Evolutionary conservation across 2,113 vertebrate species (phyloP), one percentile per base, ranked within the genome.

Genomic region (Mesocricetus auratus): DNA sequence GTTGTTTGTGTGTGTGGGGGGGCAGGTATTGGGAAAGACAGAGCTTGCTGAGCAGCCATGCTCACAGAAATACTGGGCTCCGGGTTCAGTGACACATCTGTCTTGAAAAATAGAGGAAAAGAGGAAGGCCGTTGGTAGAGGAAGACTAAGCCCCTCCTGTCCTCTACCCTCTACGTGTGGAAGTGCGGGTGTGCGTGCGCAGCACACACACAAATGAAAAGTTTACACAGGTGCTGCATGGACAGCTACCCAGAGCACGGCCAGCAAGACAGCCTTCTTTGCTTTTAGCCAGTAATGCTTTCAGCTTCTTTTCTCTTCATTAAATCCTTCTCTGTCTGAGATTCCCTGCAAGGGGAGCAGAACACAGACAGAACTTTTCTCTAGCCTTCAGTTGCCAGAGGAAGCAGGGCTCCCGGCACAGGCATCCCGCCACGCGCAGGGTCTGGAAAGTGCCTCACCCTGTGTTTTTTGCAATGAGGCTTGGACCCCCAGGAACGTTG

Each of bases 271-370:
- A 91, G 47, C 39, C 7, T 68, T 87, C n/a, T 95, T 79, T 83
- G 5, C 66, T 89, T 82, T 56, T 31, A 93, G 74, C 64, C 71
- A 92, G 1, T 21, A 53, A 74, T 92, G 69, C 17, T 69, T 75
- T 92, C 24, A 45, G 53, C 42, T 94, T 86, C 81, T 53, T 86
- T 90, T 92, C 81, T 91, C 39, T 79, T 97, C 73, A 90, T 64
- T 47, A 90, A 92, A 82, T 69, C 71, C 31, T 82, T 81, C 60
- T 93, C 47, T 29, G 88, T 47, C 60, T 64, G 68, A 90, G 50
- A 42, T 60, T 69, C 60, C 78, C 47, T 69, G 26, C 56, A 47
- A 91, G 62, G 73, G 56, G 86, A 50, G 66, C 15, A 5, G 58
- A 73, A 42, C 24, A 73, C 69, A 86, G 78, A 94, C n/a, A 66